Conservation (phyloP, 1,140 invertebrate species). For the Mya arenaria region DNA sequence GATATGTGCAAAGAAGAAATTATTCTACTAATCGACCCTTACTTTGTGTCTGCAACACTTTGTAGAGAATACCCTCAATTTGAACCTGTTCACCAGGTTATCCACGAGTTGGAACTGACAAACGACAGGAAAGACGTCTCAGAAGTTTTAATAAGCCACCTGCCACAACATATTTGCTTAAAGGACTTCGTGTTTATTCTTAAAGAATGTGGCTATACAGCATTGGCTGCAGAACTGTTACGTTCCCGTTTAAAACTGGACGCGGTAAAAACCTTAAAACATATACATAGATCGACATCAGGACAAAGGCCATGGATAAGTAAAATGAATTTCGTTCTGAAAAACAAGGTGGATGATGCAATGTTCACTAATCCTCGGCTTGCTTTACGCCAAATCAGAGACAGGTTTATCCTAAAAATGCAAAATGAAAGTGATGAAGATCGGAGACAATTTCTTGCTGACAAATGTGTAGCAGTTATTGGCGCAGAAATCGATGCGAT, state of each 20-base stretch:
- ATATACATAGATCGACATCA: neutral
- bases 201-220: slow-evolving; percentile 5
- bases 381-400: neutral
- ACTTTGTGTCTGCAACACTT: neutral
- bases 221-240: neutral
- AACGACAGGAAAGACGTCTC: neutral
- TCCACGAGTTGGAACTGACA: neutral
- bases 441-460: slow-evolving; percentile 1
- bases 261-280: too few relatives aligned
- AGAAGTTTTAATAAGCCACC: neutral
- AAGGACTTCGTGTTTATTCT: neutral
- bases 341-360: neutral
- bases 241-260: neutral
- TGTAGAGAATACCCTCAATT: neutral
- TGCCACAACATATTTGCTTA: slow-evolving; percentile 1
- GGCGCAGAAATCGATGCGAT: slow-evolving; percentile 12
- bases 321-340: neutral
- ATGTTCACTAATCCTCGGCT: neutral
- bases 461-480: slow-evolving; percentile 8
- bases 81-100: neutral
- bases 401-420: neutral
- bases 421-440: neutral
- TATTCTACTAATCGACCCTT: neutral
- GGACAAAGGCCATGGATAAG: neutral
- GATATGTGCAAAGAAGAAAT: too few relatives aligned